These are phyloP conservation scores for Trachurus trachurus DNA, from an alignment of 2,797 vertebrate species.

Conservation along the genomic window DNA sequence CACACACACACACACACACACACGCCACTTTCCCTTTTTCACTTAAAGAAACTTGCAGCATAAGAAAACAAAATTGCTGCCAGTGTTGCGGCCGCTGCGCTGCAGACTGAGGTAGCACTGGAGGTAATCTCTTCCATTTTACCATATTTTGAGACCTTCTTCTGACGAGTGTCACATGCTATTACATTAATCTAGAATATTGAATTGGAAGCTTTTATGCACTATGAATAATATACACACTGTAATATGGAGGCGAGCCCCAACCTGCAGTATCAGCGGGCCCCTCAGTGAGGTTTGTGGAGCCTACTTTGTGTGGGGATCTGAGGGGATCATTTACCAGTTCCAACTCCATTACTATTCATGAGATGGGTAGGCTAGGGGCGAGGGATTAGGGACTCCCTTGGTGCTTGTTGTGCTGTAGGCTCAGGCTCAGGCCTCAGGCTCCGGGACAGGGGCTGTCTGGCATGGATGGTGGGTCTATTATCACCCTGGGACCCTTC, in stretches of 20 bases:
- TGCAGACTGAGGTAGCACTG: slow-evolving; percentile 51
- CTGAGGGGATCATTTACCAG: slow-evolving; percentile 83
- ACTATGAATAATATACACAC: slow-evolving; percentile 76
- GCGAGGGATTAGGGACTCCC: slow-evolving; percentile 87
- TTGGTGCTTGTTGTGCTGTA: slow-evolving; percentile 87
- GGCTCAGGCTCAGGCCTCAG: slow-evolving; percentile 80
- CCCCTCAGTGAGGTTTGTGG: slow-evolving; percentile 71
- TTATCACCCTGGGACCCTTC: slow-evolving; percentile 83
- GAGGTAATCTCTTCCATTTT: slow-evolving; percentile 75
- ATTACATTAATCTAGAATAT: slow-evolving; percentile 81
- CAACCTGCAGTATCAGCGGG: slow-evolving; percentile 76
- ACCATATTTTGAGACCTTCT: slow-evolving; percentile 74
- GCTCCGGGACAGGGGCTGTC: slow-evolving; percentile 79
- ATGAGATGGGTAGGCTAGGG: slow-evolving; percentile 86
- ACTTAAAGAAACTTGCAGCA: slow-evolving; percentile 63
- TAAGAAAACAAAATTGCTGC: slow-evolving; percentile 70
- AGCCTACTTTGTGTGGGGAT: slow-evolving; percentile 80
- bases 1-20: slow-evolving; percentile 14
- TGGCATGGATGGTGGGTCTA: slow-evolving; percentile 83
- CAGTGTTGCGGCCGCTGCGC: slow-evolving; percentile 55
- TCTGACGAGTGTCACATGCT: slow-evolving; percentile 78
- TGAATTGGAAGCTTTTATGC: slow-evolving; percentile 80
- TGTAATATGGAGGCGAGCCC: slow-evolving; percentile 72
- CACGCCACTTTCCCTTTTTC: slow-evolving; percentile 57
- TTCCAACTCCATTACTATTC: slow-evolving; percentile 88